These are phyloP conservation scores for Synaphobranchus kaupii DNA, from an alignment of 2,797 vertebrate species.

Conservation along the genomic window DNA sequence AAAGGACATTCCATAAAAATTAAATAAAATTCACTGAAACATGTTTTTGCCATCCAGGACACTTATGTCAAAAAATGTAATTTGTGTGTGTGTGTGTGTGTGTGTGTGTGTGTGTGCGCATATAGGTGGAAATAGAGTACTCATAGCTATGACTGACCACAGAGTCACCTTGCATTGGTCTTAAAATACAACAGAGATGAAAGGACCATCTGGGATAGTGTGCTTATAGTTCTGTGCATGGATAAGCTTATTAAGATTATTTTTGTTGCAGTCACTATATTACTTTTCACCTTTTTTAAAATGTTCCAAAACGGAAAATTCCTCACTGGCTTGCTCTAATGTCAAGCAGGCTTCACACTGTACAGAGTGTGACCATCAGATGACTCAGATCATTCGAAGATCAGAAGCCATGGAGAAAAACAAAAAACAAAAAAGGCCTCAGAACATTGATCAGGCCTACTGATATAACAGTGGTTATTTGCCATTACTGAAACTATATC, in stretches of 20 bases:
- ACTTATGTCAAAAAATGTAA: too few relatives aligned
- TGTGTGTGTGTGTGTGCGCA: too few relatives aligned
- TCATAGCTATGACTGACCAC: neutral
- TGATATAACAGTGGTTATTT: neutral
- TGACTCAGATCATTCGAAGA: neutral
- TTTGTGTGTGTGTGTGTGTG: too few relatives aligned
- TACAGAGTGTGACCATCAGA: neutral
- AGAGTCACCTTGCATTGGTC: neutral
- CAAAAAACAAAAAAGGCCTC: neutral
- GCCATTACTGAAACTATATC: neutral
- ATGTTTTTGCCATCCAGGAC: too few relatives aligned
- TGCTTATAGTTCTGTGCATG: neutral
- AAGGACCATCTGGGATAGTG: neutral
- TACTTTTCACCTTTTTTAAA: neutral
- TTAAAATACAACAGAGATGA: neutral
- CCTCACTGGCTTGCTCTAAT: neutral
- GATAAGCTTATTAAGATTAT: neutral
- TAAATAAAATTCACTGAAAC: too few relatives aligned
- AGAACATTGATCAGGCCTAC: neutral
- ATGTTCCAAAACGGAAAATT: neutral
- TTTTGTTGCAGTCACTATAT: neutral
- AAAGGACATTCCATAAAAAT: too few relatives aligned
- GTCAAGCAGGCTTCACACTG: neutral
- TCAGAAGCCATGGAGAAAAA: neutral
- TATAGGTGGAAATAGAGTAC: neutral